These are phyloP conservation scores for Sinocyclocheilus grahami DNA, from an alignment of 2,113 vertebrate genomes.

Conservation along the genomic window DNA sequence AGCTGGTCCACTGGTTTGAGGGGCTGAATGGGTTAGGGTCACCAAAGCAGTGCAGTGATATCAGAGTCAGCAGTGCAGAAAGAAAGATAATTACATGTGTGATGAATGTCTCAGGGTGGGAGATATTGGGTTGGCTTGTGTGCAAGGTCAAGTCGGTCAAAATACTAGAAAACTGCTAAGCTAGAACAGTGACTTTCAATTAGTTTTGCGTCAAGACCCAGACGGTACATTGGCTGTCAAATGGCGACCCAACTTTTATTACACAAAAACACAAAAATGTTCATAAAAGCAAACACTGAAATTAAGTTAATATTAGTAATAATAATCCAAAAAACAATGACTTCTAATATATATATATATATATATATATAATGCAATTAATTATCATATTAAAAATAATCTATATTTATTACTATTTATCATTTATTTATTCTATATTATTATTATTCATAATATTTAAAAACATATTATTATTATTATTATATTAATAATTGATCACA, in stretches of 20 bases:
- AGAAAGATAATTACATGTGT: conserved; percentile 29
- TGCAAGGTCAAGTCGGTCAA: conserved; percentile 38
- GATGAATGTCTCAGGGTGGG: neutral
- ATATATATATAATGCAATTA: too few species aligned
- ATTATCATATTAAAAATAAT: too few species aligned
- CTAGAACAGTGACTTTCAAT: neutral
- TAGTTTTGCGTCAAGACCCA: neutral
- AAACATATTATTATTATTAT: too few species aligned
- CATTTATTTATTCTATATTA: too few species aligned
- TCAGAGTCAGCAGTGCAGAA: conserved; percentile 13
- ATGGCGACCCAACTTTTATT: neutral
- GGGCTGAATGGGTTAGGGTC: neutral
- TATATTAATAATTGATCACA: too few species aligned
- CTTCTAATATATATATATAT: too few species aligned
- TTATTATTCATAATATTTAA: too few species aligned
- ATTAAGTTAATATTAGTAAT: too few species aligned
- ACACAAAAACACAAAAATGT: neutral
- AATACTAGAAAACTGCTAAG: conserved; percentile 11
- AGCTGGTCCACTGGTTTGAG: conserved; percentile 31
- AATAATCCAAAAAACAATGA: too few species aligned
- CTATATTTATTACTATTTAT: too few species aligned
- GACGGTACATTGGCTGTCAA: neutral
- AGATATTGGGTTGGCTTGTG: conserved; percentile 24
- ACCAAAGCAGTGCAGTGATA: conserved; percentile 8
- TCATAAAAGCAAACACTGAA: neutral